Base-by-base conservation (phyloP, 92 coral and sea anemone genomes). In the Epizoanthus fatuus region DNA sequence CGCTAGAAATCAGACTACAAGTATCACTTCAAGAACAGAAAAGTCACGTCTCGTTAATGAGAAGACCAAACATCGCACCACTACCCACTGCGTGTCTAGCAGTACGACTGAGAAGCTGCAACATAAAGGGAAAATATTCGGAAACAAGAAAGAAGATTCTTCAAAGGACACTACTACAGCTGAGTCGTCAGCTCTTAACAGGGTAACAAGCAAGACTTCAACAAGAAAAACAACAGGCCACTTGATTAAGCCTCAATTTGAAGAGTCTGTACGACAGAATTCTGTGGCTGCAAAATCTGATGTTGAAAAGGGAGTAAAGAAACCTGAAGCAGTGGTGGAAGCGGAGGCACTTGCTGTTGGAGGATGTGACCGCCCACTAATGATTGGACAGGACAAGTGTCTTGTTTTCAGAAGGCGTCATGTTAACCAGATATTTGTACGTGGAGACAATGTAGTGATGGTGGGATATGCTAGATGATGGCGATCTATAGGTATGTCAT, bases 401-500 rank as follows among this genome's bases (percentile, higher is more conserved):
- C 85, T 97, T 81, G 95, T 90, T 57, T 95, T 95, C 69, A 95
- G 88, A 62, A 92, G 89, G 40, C 97, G 99, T 54, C 99, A 97
- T 76, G 96, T 97, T 13, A 97, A 97, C 75, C 99, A 97, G 81
- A 66, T 97, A 90, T 97, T 97, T 82, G 58, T 97, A 25, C 90
- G 99, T 71, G 99, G 99, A 22, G 99, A 97, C 74, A 97, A 97
- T 69, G 93, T 97, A 32, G 95, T 95, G 17, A 95, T 97, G 98
- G 91, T 97, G 49, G 97, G 95, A 35, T 95, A 95, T 53, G 95
- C 93, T 37, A 65, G 86, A 52, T 94, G 85, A 87, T 29, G 45
- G 45, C 54, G 20, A 40, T 80, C 59, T 14, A 8, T 14, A n/a
- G 81, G 68, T 75, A 29, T 58, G 53, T 75, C 25, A 11, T 59